Conservation (phyloP, 92 coral and sea anemone genomes). For the Muricea muricata region DNA sequence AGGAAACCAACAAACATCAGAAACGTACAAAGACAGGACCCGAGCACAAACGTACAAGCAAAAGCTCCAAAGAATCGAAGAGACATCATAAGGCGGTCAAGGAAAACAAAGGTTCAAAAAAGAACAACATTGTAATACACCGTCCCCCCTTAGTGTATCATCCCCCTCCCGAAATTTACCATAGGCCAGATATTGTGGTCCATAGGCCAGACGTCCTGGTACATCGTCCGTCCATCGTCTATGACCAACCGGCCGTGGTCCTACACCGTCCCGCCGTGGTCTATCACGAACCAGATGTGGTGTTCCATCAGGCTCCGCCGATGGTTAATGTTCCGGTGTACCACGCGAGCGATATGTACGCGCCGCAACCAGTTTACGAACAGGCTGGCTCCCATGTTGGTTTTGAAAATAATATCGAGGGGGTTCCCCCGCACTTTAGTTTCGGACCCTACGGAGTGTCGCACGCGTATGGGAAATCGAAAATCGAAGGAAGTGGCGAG, state of each 20-base stretch:
- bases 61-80: conserved; percentile 9
- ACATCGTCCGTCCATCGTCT: conserved; percentile 91
- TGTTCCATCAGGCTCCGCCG: conserved; percentile 92
- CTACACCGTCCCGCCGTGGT: conserved; percentile 86
- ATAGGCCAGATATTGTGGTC: conserved; percentile 78
- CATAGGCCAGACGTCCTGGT: conserved; percentile 89
- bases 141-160: conserved; percentile 95
- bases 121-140: conserved; percentile 81
- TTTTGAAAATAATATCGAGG: conserved; percentile 73
- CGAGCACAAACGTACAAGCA: not conserved
- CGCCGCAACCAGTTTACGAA: conserved; percentile 77
- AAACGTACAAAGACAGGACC: not conserved
- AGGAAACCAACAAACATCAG: not conserved
- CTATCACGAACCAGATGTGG: conserved; percentile 85
- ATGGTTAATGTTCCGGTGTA: conserved; percentile 84
- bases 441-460: conserved; percentile 67
- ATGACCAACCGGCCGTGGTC: conserved; percentile 84
- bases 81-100: not conserved
- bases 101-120: conserved; percentile 67
- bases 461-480: conserved; percentile 82
- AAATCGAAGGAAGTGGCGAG: conserved; percentile 42
- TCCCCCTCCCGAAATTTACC: conserved; percentile 95
- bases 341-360: conserved; percentile 83
- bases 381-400: conserved; percentile 71
- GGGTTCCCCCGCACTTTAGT: conserved; percentile 75